Evolutionary conservation across 1,140 invertebrate species (phyloP).

Genomic region (Danaus plexippus): DNA sequence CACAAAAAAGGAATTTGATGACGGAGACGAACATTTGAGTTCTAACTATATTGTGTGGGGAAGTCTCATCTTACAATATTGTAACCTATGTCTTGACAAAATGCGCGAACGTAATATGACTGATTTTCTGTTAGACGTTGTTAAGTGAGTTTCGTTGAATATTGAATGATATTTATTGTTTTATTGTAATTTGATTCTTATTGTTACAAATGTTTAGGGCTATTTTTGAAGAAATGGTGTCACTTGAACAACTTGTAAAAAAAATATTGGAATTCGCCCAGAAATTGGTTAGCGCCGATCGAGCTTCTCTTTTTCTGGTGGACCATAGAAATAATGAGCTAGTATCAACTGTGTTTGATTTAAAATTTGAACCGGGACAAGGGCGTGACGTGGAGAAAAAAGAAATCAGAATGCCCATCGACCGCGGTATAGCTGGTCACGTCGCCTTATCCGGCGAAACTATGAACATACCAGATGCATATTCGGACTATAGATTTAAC

Average conservation of each 20-base stretch:
- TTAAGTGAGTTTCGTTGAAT: constrained; percentile 34
- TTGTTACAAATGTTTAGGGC: constrained; percentile 58
- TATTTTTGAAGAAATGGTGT: constrained; percentile 87
- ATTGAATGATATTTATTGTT: constrained; percentile 1
- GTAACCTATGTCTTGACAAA: constrained; percentile 36
- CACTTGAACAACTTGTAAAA: constrained; percentile 85
- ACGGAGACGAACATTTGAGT: constrained; percentile 33
- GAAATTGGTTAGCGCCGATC: constrained; percentile 84
- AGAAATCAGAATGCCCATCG: constrained; percentile 73
- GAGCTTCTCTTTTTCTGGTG: constrained; percentile 84
- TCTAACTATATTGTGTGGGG: constrained; percentile 37
- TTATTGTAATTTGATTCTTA: constrained; percentile 4
- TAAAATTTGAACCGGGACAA: constrained; percentile 61
- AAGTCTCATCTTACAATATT: constrained; percentile 38
- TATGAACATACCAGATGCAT: constrained; percentile 85
- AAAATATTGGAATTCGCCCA: constrained; percentile 89
- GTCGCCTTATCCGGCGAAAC: constrained; percentile 84
- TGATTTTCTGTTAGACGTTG: constrained; percentile 44
- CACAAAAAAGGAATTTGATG: constrained; percentile 25
- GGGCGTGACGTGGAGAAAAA: constrained; percentile 48
- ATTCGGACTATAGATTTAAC: constrained; percentile 86
- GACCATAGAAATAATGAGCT: constrained; percentile 81
- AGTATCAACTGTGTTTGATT: constrained; percentile 87
- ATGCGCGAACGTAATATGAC: constrained; percentile 42
- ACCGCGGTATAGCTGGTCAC: constrained; percentile 75